Evolutionary conservation across 2,888 invertebrate species (phyloP).

Genomic region (Noctua janthina): DNA sequence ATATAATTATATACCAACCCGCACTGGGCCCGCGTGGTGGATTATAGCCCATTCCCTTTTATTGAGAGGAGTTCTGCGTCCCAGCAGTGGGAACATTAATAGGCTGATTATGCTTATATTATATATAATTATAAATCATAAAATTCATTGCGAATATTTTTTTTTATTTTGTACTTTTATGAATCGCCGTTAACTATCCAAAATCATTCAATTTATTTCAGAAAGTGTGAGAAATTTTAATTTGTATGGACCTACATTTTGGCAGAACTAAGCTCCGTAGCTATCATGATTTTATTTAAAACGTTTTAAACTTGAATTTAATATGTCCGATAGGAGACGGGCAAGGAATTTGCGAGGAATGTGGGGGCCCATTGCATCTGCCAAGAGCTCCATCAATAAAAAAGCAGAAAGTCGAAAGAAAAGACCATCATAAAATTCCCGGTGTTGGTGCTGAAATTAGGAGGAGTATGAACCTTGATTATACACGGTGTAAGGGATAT

Average conservation of each 20-base stretch:
- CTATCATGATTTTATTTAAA: background rate
- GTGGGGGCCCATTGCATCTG: conserved; percentile 36
- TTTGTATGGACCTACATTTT: background rate
- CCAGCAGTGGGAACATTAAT: too few species aligned
- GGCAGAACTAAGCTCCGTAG: background rate
- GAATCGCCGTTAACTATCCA: background rate
- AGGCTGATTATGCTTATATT: too few species aligned
- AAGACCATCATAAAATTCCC: background rate
- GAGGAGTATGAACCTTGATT: conserved; percentile 10
- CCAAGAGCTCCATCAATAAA: conserved; percentile 8
- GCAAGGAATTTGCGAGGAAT: conserved; percentile 20
- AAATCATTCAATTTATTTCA: background rate
- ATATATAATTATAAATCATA: too few species aligned
- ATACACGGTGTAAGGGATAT: background rate
- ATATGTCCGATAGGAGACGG: conserved; percentile 10
- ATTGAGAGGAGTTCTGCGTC: too few species aligned
- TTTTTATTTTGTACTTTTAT: background rate
- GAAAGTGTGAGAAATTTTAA: background rate
- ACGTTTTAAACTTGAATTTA: background rate
- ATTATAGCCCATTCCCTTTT: too few species aligned
- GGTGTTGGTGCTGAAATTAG: background rate
- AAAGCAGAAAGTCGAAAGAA: background rate
- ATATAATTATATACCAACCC: too few species aligned
- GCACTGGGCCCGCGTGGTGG: too few species aligned
- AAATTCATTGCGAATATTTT: too few species aligned